Evolutionary conservation across 2,888 invertebrate species (phyloP).

Genomic region (Zele albiditarsus): DNA sequence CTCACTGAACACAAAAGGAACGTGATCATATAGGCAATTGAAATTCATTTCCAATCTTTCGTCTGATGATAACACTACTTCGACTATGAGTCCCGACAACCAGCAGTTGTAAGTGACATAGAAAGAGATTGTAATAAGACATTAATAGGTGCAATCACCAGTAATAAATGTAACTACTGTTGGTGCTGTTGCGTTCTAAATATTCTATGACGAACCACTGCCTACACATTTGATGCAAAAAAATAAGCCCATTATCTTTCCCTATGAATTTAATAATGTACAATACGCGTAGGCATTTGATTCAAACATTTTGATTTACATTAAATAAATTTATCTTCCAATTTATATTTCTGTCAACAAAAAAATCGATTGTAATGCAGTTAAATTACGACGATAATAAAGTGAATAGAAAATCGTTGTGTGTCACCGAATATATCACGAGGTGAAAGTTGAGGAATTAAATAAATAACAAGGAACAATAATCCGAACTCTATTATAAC

Average conservation of each 20-base stretch:
- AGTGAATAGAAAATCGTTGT: not conserved
- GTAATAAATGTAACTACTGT: constrained; percentile 56
- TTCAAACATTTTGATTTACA: not conserved
- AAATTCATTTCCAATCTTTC: too few species aligned
- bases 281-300: not conserved
- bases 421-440: not conserved
- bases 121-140: constrained; percentile 53
- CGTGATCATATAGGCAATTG: too few species aligned
- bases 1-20: too few species aligned
- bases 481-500: not conserved
- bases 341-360: not conserved
- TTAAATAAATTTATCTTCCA: not conserved
- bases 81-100: not conserved
- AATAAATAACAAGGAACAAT: not conserved
- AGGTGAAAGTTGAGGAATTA: not conserved
- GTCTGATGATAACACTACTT: too few species aligned
- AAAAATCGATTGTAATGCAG: not conserved
- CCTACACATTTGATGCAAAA: constrained; percentile 26
- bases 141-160: constrained; percentile 55
- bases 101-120: not conserved
- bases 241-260: constrained; percentile 27
- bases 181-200: constrained; percentile 17
- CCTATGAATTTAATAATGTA: constrained; percentile 18
- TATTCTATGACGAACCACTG: constrained; percentile 45
- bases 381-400: not conserved